These are phyloP conservation scores for Neoascia interrupta DNA, from an alignment of 2,888 invertebrate species.

Conservation along the genomic window DNA sequence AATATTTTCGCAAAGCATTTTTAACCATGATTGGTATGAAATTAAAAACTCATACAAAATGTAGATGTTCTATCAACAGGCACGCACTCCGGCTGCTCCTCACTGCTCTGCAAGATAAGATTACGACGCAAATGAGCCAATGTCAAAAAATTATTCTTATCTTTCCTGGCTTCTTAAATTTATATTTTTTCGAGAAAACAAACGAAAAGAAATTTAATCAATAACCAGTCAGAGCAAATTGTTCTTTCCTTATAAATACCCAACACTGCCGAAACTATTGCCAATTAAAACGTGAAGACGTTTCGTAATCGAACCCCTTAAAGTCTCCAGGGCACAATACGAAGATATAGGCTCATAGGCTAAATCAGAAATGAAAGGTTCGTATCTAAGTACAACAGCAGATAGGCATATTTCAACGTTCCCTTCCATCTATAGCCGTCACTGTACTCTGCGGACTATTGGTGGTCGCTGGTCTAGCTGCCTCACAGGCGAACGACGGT, in stretches of 20 bases:
- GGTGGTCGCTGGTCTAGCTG: conserved; percentile 1
- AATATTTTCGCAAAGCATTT: too few relatives aligned
- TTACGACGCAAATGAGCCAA: conserved; percentile 8
- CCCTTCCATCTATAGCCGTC: neutral
- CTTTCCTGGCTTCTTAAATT: conserved; percentile 10
- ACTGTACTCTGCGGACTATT: conserved; percentile 18
- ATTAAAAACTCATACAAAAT: conserved; percentile 17
- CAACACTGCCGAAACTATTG: neutral
- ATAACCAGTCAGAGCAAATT: too few relatives aligned
- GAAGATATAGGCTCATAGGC: too few relatives aligned
- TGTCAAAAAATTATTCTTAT: conserved; percentile 14
- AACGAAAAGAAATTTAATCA: too few relatives aligned
- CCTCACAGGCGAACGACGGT: neutral
- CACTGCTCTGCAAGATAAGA: conserved; percentile 46
- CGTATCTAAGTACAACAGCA: conserved; percentile 19
- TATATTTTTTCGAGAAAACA: too few relatives aligned
- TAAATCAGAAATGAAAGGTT: conserved; percentile 29
- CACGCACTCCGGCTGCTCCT: neutral
- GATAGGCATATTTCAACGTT: neutral
- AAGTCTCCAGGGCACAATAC: too few relatives aligned
- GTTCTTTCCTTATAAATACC: conserved; percentile 32
- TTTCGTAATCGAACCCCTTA: neutral
- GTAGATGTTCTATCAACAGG: conserved; percentile 22
- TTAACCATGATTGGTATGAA: conserved; percentile 6
- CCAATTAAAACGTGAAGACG: conserved; percentile 16